These are phyloP conservation scores for Hirtodrosophila alboralis DNA, from an alignment of 2,888 invertebrate species.

Conservation along the genomic window DNA sequence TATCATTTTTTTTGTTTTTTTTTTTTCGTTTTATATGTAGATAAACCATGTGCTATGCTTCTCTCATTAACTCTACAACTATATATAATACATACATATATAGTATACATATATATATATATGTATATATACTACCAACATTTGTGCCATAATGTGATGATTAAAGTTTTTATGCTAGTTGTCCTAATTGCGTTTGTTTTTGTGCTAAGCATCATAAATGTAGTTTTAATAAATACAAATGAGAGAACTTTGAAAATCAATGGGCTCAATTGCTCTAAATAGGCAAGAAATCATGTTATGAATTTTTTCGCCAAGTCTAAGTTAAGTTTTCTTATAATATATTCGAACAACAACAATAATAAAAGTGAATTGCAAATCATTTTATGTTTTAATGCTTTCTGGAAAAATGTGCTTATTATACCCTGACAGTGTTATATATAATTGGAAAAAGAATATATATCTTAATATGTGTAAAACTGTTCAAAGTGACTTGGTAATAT, in stretches of 20 bases:
- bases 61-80: slow-evolving; percentile 8
- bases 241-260: not conserved
- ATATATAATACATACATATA: slow-evolving; percentile 21
- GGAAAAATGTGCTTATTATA: no score
- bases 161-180: slow-evolving; percentile 69
- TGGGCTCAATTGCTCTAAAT: no score
- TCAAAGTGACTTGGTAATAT: no score
- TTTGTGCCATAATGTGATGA: slow-evolving; percentile 82
- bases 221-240: slow-evolving; percentile 12
- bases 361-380: no score
- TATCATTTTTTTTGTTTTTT: slow-evolving; percentile 1
- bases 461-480: no score
- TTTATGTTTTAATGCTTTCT: no score
- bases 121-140: slow-evolving; percentile 43
- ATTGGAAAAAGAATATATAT: no score
- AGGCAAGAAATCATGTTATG: not conserved
- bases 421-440: no score
- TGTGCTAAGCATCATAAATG: slow-evolving; percentile 36
- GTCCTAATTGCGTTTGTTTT: slow-evolving; percentile 65
- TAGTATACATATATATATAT: slow-evolving; percentile 14
- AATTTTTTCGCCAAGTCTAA: no score
- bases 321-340: no score
- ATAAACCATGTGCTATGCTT: slow-evolving; percentile 6
- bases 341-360: no score
- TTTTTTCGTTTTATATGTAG: slow-evolving; percentile 26